Percentiles rank a stretch among this genome's conserved stretches.
phyloP scores from a whole-genome alignment of 2,797 vertebrate genomes.

The Molossus molossus region DNA sequence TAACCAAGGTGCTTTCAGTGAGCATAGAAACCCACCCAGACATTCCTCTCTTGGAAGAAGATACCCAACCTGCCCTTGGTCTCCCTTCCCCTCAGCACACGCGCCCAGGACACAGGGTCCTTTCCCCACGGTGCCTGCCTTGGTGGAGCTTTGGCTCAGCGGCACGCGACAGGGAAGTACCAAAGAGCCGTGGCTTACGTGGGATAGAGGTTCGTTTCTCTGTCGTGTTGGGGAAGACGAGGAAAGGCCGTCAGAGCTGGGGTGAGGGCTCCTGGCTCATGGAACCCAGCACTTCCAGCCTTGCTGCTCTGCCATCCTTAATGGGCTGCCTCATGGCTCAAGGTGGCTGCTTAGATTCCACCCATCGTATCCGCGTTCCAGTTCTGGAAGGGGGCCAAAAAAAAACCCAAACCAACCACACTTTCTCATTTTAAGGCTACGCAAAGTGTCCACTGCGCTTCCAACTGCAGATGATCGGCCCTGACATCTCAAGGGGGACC shows the following conservation, averaged over 20 bases:
- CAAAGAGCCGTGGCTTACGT: accelerated
- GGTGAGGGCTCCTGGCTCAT: accelerated
- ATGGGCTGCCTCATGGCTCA: background rate
- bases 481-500: background rate
- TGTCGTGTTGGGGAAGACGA: background rate
- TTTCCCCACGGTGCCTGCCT: accelerated
- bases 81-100: background rate
- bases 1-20: background rate
- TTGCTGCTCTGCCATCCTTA: background rate
- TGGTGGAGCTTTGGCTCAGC: background rate
- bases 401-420: accelerated
- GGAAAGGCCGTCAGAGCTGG: too few species aligned
- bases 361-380: background rate
- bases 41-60: background rate
- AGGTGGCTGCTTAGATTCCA: conserved; percentile 9
- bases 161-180: accelerated
- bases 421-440: background rate
- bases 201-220: background rate
- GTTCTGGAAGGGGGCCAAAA: background rate
- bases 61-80: background rate
- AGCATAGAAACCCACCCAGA: background rate
- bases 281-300: background rate
- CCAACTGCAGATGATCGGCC: accelerated
- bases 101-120: accelerated
- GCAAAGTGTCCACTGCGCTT: accelerated